These are phyloP conservation scores for Psittacula derbiana DNA, from an alignment of 2,797 vertebrate species.

Conservation along the genomic window DNA sequence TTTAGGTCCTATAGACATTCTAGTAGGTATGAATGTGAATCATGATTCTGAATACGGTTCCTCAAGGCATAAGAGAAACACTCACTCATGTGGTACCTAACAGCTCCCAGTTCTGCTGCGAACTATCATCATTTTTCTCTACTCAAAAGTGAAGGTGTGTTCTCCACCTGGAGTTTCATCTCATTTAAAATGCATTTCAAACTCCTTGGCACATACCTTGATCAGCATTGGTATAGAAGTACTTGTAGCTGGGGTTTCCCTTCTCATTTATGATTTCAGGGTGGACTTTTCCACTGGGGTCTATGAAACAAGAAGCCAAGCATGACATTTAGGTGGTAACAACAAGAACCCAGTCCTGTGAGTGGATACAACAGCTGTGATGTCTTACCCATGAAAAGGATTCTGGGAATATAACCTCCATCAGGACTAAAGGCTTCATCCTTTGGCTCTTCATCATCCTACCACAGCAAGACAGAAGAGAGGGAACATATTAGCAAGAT, in stretches of 20 bases:
- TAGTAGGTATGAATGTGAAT: not conserved
- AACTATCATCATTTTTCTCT: not conserved
- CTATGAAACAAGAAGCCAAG: conserved; percentile 69
- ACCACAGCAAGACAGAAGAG: not conserved
- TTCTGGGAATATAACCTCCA: conserved; percentile 97
- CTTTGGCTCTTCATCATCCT: conserved; percentile 98
- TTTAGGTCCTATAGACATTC: not conserved
- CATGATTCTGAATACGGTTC: not conserved
- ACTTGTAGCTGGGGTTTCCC: conserved; percentile 97
- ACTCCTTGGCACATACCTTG: conserved; percentile 82
- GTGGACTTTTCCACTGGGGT: conserved; percentile 90
- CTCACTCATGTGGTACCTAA: not conserved
- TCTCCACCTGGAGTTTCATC: not conserved
- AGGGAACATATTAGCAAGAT: not conserved
- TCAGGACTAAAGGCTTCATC: conserved; percentile 92
- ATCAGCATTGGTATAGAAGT: conserved; percentile 94
- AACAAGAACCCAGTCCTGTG: not conserved
- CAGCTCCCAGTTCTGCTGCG: not conserved
- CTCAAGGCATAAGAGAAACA: not conserved
- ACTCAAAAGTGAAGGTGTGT: not conserved
- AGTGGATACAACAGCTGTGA: not conserved
- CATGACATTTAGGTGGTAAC: not conserved
- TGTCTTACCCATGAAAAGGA: conserved; percentile 92
- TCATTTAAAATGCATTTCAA: not conserved
- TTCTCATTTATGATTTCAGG: conserved; percentile 93